phyloP scores from a whole-genome alignment of 2,888 invertebrate species.

The Drosophila suboccidentalis region DNA sequence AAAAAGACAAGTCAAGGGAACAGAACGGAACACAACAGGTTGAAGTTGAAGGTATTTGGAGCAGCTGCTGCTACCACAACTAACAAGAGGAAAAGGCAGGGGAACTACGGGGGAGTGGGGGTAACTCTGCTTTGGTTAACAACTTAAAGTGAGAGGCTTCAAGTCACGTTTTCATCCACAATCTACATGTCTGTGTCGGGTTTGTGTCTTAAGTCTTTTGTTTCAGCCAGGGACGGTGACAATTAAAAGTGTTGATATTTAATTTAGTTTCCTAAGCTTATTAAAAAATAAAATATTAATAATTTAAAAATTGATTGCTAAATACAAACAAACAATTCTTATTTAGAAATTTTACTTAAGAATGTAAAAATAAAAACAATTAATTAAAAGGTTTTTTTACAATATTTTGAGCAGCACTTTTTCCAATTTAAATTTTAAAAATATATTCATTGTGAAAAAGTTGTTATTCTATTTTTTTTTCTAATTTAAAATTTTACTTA shows the following conservation, averaged over 20 bases:
- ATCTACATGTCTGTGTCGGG: constrained; percentile 26
- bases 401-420: too few relatives aligned
- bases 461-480: too few relatives aligned
- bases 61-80: constrained; percentile 13
- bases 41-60: constrained; percentile 62
- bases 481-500: too few relatives aligned
- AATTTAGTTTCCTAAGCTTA: too few relatives aligned
- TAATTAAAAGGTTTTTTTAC: too few relatives aligned
- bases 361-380: too few relatives aligned
- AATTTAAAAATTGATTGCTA: background rate
- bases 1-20: constrained; percentile 42
- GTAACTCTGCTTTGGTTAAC: constrained; percentile 36
- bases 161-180: constrained; percentile 61
- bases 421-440: too few relatives aligned
- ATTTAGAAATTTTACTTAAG: too few relatives aligned
- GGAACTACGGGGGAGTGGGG: background rate
- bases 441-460: too few relatives aligned
- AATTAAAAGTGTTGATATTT: background rate
- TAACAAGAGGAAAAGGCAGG: background rate
- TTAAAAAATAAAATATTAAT: too few relatives aligned
- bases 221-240: constrained; percentile 3
- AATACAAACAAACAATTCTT: background rate
- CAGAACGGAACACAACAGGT: constrained; percentile 39
- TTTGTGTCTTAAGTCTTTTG: constrained; percentile 68
- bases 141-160: constrained; percentile 45